These are phyloP conservation scores for Theodoxus fluviatilis DNA, from an alignment of 2,888 invertebrate genomes.

Conservation along the genomic window DNA sequence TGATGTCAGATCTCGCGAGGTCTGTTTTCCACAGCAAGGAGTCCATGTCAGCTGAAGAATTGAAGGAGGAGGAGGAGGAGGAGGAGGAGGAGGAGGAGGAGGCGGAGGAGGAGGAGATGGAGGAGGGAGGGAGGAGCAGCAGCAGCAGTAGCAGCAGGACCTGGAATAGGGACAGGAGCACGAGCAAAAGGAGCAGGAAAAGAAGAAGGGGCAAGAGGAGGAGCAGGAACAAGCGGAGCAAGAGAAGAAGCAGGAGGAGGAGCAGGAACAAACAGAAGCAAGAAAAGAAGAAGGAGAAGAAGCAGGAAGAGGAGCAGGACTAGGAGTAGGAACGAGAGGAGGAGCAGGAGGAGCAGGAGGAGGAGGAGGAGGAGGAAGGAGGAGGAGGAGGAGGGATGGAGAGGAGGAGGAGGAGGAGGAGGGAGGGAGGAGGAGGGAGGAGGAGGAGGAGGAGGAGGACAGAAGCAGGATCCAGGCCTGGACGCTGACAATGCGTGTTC, in stretches of 20 bases:
- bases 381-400: background rate
- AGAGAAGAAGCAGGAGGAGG: background rate
- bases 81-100: background rate
- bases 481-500: no score
- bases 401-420: background rate
- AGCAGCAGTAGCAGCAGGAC: background rate
- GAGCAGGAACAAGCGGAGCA: background rate
- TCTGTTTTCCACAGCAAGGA: no score
- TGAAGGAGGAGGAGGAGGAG: background rate
- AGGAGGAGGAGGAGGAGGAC: background rate
- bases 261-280: background rate
- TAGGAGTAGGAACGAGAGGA: background rate
- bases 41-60: background rate
- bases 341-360: constrained; percentile 4
- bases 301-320: background rate
- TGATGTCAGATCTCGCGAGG: no score
- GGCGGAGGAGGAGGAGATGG: background rate
- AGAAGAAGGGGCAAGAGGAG: background rate
- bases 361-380: background rate
- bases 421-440: background rate
- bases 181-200: background rate
- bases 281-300: background rate
- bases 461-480: background rate
- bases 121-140: background rate
- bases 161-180: background rate